phyloP scores from a whole-genome alignment of 2,888 invertebrate species.

The Uloborus plumipes region DNA sequence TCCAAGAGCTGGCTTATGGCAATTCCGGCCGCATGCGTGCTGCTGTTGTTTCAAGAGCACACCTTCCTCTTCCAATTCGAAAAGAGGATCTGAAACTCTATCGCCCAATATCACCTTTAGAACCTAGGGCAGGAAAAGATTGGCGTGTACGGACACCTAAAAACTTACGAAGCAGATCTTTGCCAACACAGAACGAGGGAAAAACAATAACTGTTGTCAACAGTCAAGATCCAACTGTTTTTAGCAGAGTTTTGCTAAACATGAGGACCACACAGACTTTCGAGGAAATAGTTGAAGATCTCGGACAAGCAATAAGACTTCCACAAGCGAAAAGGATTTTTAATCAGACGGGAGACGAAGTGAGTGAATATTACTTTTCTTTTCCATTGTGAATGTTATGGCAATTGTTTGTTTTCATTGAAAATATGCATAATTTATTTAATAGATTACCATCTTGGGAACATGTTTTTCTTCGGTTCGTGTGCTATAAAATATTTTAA shows the following conservation, averaged over 20 bases:
- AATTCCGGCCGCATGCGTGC: slow-evolving; percentile 48
- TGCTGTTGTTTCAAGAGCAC: slow-evolving; percentile 42
- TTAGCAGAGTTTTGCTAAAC: slow-evolving; percentile 92
- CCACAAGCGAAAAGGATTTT: slow-evolving; percentile 91
- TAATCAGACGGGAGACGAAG: slow-evolving; percentile 92
- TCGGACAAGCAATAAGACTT: slow-evolving; percentile 93
- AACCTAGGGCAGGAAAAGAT: slow-evolving; percentile 19
- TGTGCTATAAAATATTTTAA: no score
- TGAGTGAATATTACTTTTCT: slow-evolving; percentile 70
- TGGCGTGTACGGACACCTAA: slow-evolving; percentile 55
- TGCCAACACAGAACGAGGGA: slow-evolving; percentile 80
- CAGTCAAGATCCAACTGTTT: slow-evolving; percentile 90
- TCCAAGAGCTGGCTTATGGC: slow-evolving; percentile 75
- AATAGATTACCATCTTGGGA: no score
- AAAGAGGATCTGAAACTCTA: slow-evolving; percentile 67
- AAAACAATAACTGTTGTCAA: slow-evolving; percentile 93
- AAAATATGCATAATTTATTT: no score
- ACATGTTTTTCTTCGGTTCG: no score
- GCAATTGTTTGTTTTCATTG: no score
- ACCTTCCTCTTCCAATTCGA: slow-evolving; percentile 49
- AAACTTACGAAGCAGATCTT: slow-evolving; percentile 69
- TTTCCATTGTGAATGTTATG: not conserved
- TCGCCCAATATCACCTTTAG: slow-evolving; percentile 64
- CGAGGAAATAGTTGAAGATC: slow-evolving; percentile 92
- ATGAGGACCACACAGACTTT: slow-evolving; percentile 93